phyloP scores from a whole-genome alignment of 1,140 invertebrate species.

The Cryptotermes secundus region DNA sequence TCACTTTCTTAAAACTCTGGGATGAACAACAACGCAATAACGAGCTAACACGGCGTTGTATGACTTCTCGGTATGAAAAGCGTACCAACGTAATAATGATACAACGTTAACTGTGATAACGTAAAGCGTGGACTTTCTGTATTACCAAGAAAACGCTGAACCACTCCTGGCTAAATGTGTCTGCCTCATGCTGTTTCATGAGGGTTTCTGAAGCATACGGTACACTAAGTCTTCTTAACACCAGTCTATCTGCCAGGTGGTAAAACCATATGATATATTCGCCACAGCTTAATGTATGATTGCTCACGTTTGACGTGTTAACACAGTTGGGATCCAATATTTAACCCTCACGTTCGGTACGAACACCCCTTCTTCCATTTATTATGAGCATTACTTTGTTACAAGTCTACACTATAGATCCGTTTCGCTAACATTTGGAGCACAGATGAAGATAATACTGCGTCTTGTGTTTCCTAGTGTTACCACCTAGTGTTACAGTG shows the following conservation, averaged over 20 bases:
- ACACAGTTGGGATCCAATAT: neutral
- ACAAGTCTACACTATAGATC: neutral
- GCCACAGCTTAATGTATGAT: neutral
- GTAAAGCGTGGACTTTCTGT: too few species aligned
- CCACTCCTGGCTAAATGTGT: neutral
- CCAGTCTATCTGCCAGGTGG: conserved; percentile 2
- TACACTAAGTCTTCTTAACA: neutral
- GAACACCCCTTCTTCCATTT: neutral
- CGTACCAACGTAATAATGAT: too few species aligned
- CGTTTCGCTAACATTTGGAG: neutral
- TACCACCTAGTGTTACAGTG: neutral
- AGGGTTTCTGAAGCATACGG: neutral
- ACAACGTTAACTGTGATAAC: too few species aligned
- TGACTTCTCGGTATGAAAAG: too few species aligned
- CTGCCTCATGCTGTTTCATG: neutral
- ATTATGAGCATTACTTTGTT: neutral
- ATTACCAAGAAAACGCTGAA: neutral
- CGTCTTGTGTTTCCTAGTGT: neutral
- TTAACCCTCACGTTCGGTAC: neutral
- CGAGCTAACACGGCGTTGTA: too few species aligned
- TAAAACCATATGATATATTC: conserved; percentile 3
- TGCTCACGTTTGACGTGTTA: conserved; percentile 1
- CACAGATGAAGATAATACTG: conserved; percentile 4
- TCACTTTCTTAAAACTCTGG: too few species aligned
- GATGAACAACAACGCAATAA: too few species aligned